Conservation (phyloP, 2,888 invertebrate species). For the Pristionchus mayeri region DNA sequence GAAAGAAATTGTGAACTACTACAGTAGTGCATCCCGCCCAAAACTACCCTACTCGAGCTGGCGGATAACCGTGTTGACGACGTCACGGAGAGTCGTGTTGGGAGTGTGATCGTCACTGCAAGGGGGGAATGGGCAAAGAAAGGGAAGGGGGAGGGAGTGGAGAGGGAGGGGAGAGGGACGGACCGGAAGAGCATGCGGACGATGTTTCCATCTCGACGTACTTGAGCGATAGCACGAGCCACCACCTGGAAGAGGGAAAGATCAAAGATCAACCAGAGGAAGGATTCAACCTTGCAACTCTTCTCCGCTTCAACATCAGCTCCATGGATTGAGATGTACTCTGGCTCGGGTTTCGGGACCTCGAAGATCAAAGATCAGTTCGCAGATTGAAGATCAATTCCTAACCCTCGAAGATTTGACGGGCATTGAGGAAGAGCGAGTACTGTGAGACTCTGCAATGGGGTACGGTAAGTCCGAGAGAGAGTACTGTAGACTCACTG, state of each 20-base stretch:
- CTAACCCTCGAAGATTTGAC: neutral
- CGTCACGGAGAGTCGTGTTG: neutral
- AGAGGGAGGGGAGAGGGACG: neutral
- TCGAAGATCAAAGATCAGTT: neutral
- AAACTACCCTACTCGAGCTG: slow-evolving; percentile 42
- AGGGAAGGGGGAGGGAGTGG: neutral
- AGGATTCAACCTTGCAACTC: neutral
- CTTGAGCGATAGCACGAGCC: slow-evolving; percentile 25
- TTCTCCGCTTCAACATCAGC: neutral
- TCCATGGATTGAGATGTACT: slow-evolving; percentile 12
- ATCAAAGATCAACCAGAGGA: neutral
- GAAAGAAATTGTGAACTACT: neutral
- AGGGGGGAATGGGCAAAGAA: neutral
- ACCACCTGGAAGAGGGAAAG: slow-evolving; percentile 18
- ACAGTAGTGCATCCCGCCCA: neutral
- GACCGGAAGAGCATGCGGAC: slow-evolving; percentile 36
- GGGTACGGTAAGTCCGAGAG: neutral
- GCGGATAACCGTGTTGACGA: slow-evolving; percentile 15
- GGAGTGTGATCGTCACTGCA: slow-evolving; percentile 27
- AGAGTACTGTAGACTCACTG: neutral
- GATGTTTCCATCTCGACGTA: slow-evolving; percentile 28
- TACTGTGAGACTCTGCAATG: neutral
- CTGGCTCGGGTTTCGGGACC: slow-evolving; percentile 11
- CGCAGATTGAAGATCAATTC: neutral
- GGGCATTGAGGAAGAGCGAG: slow-evolving; percentile 13